Base-by-base conservation (phyloP, 2,797 vertebrate genomes). In the Sebastolobus alascanus region DNA sequence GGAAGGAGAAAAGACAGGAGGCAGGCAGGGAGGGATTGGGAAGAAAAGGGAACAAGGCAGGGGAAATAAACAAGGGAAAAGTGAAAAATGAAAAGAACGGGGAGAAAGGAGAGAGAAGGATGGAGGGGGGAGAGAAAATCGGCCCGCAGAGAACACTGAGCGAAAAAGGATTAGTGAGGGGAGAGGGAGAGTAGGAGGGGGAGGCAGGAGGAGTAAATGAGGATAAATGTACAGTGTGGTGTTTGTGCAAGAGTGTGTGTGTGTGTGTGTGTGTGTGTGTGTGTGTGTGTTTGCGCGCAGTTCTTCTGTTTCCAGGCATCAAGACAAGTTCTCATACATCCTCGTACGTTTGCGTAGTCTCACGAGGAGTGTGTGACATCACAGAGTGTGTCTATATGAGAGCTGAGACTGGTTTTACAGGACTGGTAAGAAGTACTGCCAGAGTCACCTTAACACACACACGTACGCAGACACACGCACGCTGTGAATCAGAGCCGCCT, bases 11-110 rank as follows among this genome's bases (percentile, higher is more conserved):
- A 90, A 76, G 83, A 91, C 69, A 80, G 56, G 84, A 89, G 78
- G 71, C 77, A 83, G 68, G 73, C 46, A 35, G 61, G 75, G 86
- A 91, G 79, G 70, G 83, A 91, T 86, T 52, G 80, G 71, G 59
- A 85, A 88, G 70, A 89, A 90, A 89, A 80, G 90, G 81, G 81
- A 91, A 91, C 87, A 85, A 85, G 89, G 84, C 87, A 85, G 73
- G 73, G 84, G 80, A 65, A 90, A 89, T 89, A 90, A 90, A 94
- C 85, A 90, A 67, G 76, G 71, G 75, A 55, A 79, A 80, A 86
- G 90, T 87, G 89, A 91, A 91, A 92, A 92, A 91, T 91, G 84
- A 83, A 92, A 86, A 88, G 84, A 89, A 85, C 43, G 58, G 68
- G 59, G 54, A 85, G 83, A 88, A 56, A 63, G 33, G 75, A 88